A percentile compares a stretch with the other conserved stretches of the same genome.
These are phyloP conservation scores for Poeciliopsis prolifica DNA, from an alignment of 2,113 vertebrate species.

Conservation along the genomic window DNA sequence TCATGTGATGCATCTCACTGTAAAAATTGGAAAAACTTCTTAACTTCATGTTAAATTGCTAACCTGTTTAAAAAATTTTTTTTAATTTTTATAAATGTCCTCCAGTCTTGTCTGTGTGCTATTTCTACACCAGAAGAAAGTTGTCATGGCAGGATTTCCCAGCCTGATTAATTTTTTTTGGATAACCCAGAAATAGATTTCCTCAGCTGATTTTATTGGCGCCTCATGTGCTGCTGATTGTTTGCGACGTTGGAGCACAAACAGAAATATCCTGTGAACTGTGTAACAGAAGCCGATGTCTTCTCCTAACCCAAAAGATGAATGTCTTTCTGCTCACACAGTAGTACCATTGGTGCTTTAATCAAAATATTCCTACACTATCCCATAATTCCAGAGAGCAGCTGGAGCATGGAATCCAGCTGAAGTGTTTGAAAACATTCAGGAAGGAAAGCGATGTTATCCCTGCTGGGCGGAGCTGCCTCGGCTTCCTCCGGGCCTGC, in stretches of 20 bases:
- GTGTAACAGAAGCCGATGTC: conserved; percentile 1
- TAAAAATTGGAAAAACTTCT: not conserved
- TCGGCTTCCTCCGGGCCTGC: conserved; percentile 65
- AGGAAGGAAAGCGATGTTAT: conserved; percentile 79
- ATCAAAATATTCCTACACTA: conserved; percentile 15
- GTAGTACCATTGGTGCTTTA: not conserved
- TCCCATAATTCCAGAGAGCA: conserved; percentile 59
- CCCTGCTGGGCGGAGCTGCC: conserved; percentile 69
- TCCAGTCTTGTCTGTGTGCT: conserved; percentile 8
- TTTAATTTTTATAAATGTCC: conserved; percentile 13
- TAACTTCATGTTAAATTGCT: conserved; percentile 24
- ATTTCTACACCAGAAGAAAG: conserved; percentile 24
- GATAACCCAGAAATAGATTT: conserved; percentile 54
- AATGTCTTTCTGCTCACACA: not conserved
- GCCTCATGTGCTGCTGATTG: conserved; percentile 43
- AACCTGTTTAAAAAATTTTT: not conserved
- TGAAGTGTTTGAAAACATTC: conserved; percentile 66
- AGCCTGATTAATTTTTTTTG: conserved; percentile 11
- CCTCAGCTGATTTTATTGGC: conserved; percentile 40
- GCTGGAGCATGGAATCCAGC: conserved; percentile 63
- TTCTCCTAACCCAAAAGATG: not conserved
- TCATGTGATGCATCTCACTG: not conserved
- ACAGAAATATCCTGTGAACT: conserved; percentile 29
- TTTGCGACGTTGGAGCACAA: conserved; percentile 11
- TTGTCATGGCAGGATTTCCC: conserved; percentile 57